Conservation (phyloP, 2,797 vertebrate genomes). For the Oreonectes daqikongensis region DNA sequence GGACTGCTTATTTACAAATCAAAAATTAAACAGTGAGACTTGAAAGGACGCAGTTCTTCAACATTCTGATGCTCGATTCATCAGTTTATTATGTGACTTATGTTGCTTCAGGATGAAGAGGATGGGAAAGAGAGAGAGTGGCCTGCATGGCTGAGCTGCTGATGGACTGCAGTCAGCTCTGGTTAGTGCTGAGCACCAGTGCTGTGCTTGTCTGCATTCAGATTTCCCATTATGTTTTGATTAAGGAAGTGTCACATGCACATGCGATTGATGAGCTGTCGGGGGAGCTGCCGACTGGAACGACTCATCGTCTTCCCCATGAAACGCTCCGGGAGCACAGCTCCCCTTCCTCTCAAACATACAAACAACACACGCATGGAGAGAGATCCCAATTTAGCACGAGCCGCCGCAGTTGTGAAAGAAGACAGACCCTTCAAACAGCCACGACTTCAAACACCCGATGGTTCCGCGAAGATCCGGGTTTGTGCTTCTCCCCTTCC, state of each 20-base stretch:
- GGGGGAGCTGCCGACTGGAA: conserved; percentile 50
- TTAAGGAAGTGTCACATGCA: conserved; percentile 62
- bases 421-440: conserved; percentile 18
- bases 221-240: conserved; percentile 56
- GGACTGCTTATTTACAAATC: background rate
- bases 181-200: conserved; percentile 12
- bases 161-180: conserved; percentile 38
- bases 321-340: conserved; percentile 53
- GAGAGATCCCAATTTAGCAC: conserved; percentile 43
- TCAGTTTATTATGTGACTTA: conserved; percentile 39
- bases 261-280: conserved; percentile 69
- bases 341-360: conserved; percentile 25
- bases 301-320: conserved; percentile 53
- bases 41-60: background rate
- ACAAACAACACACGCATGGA: conserved; percentile 43
- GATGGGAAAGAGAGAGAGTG: conserved; percentile 6
- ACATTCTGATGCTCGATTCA: background rate
- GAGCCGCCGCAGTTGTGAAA: conserved; percentile 15
- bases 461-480: conserved; percentile 50
- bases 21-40: background rate
- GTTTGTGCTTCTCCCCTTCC: conserved; percentile 34
- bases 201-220: conserved; percentile 7
- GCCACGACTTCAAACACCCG: conserved; percentile 61
- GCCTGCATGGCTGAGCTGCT: conserved; percentile 26
- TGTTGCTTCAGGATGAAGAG: conserved; percentile 5